phyloP scores from a whole-genome alignment of 2,113 vertebrate species.

The Ranitomeya imitator region DNA sequence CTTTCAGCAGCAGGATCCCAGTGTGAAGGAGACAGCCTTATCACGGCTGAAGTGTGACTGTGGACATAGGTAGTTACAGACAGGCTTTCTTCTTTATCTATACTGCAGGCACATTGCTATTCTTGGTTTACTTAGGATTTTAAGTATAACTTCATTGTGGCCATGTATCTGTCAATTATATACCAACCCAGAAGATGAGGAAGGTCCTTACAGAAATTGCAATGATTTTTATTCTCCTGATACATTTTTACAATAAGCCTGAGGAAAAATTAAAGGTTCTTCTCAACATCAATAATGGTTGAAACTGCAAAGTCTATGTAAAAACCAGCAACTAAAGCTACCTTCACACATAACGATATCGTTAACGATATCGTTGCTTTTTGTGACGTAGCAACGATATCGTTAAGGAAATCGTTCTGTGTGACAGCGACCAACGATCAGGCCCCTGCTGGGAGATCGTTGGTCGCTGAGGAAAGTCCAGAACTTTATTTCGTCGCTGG shows the following conservation, averaged over 20 bases:
- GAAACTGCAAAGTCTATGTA: no score
- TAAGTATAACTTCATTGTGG: neutral
- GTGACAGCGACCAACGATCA: no score
- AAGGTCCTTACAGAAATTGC: neutral
- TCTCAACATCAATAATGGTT: no score
- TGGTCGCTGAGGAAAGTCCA: no score
- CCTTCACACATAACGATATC: no score
- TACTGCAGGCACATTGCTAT: neutral
- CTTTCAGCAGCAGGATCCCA: conserved; percentile 57
- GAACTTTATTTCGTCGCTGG: no score
- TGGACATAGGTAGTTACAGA: conserved; percentile 59
- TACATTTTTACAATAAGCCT: neutral
- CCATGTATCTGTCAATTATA: neutral
- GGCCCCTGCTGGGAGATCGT: no score
- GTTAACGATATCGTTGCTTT: no score
- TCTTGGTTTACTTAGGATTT: conserved; percentile 34
- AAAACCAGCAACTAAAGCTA: no score
- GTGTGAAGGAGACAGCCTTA: conserved; percentile 62
- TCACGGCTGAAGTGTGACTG: conserved; percentile 50
- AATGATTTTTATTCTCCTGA: neutral
- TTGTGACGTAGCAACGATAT: no score
- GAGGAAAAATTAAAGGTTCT: neutral
- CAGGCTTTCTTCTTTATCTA: conserved; percentile 48
- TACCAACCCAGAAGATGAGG: neutral
- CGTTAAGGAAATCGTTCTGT: no score